A percentile compares a stretch with the other conserved stretches of the same genome.
phyloP scores from a whole-genome alignment of 1,140 invertebrate genomes.

The Calephelis nemesis region DNA sequence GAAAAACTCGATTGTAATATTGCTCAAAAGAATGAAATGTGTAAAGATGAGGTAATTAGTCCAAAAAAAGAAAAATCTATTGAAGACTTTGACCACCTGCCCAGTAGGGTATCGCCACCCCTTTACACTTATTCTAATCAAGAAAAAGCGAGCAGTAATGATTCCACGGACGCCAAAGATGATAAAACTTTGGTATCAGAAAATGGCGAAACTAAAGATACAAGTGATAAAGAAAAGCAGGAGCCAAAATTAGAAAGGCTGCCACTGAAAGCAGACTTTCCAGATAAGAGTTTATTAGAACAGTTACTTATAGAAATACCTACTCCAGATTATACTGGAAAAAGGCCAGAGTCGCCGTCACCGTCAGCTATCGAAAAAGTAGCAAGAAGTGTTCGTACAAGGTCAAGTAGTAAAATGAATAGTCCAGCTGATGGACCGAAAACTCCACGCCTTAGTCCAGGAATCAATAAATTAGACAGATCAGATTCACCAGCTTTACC shows the following conservation, averaged over 20 bases:
- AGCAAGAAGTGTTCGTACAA: slow-evolving; percentile 81
- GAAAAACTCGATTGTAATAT: slow-evolving; percentile 40
- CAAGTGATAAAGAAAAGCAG: slow-evolving; percentile 41
- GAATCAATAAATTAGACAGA: slow-evolving; percentile 60
- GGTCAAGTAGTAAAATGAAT: slow-evolving; percentile 85
- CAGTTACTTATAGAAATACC: slow-evolving; percentile 90
- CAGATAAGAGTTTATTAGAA: slow-evolving; percentile 84
- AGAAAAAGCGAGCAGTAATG: slow-evolving; percentile 74
- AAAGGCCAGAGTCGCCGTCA: slow-evolving; percentile 76
- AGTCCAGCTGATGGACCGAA: slow-evolving; percentile 83
- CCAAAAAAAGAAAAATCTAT: slow-evolving; percentile 59
- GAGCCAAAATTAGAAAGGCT: slow-evolving; percentile 57
- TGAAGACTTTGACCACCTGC: slow-evolving; percentile 82
- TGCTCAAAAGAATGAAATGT: slow-evolving; percentile 39
- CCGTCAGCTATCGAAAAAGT: slow-evolving; percentile 69
- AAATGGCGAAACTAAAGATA: slow-evolving; percentile 51
- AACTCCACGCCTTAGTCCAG: slow-evolving; percentile 82
- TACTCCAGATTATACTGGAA: slow-evolving; percentile 79
- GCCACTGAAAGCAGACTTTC: slow-evolving; percentile 74
- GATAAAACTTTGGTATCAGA: slow-evolving; percentile 49
- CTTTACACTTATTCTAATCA: slow-evolving; percentile 89
- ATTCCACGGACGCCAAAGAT: slow-evolving; percentile 45
- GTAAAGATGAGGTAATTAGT: slow-evolving; percentile 31
- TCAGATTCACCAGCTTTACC: slow-evolving; percentile 73
- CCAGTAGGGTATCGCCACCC: slow-evolving; percentile 85